phyloP scores from a whole-genome alignment of 2,888 invertebrate species.

The Sepiola atlantica region DNA sequence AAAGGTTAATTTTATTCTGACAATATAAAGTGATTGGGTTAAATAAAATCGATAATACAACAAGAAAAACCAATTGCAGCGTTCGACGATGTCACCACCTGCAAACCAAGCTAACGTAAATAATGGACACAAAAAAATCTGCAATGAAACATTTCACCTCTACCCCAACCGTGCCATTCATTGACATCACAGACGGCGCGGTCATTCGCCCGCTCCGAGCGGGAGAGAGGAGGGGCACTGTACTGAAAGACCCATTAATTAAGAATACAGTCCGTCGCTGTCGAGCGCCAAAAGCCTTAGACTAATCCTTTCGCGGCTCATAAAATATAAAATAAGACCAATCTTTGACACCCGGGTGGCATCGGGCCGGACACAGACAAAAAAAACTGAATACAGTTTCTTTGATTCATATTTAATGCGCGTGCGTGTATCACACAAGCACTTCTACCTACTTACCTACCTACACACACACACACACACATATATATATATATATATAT shows the following conservation, averaged over 20 bases:
- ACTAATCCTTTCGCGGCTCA: neutral
- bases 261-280: conserved; percentile 16
- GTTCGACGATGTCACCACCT: neutral
- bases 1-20: neutral
- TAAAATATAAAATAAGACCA: neutral
- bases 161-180: neutral
- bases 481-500: neutral
- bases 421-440: neutral
- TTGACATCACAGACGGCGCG: neutral
- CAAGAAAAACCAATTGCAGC: neutral
- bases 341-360: neutral
- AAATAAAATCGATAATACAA: too few species aligned
- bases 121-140: neutral
- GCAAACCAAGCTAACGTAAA: neutral
- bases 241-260: neutral
- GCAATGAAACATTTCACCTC: neutral
- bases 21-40: neutral
- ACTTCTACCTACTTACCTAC: too few species aligned
- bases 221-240: neutral
- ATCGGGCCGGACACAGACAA: neutral
- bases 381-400: too few species aligned
- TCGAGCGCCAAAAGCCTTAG: neutral
- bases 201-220: neutral
- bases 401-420: neutral
- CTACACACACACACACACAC: neutral